Evolutionary conservation across 2,888 invertebrate species (phyloP).

Genomic region (Limulus polyphemus): DNA sequence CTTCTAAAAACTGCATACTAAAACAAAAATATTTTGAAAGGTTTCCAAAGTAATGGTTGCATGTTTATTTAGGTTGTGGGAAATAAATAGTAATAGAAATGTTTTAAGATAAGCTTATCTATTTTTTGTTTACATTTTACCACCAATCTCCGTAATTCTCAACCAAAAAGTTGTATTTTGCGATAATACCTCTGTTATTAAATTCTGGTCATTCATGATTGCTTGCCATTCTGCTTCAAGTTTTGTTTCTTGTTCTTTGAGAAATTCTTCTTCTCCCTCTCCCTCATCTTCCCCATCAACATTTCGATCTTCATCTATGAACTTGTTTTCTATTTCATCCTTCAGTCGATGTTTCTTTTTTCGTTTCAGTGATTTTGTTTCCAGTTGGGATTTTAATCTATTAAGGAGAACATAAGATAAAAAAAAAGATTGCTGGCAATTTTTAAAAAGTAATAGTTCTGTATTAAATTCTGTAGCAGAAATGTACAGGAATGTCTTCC

Average conservation of each 20-base stretch:
- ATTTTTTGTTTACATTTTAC: slow-evolving; percentile 5
- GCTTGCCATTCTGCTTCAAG: slow-evolving; percentile 39
- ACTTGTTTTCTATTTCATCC: slow-evolving; percentile 30
- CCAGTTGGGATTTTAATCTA: slow-evolving; percentile 35
- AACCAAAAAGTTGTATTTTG: not conserved
- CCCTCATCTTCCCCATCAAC: slow-evolving; percentile 39
- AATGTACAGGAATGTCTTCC: too few species aligned
- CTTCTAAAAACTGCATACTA: too few species aligned
- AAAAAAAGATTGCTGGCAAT: not conserved
- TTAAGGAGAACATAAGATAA: not conserved
- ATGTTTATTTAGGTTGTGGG: too few species aligned
- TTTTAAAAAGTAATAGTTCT: too few species aligned
- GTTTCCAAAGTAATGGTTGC: too few species aligned
- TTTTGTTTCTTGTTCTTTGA: slow-evolving; percentile 36
- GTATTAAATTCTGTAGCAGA: too few species aligned
- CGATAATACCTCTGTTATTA: slow-evolving; percentile 35
- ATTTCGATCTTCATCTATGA: slow-evolving; percentile 38
- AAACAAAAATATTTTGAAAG: too few species aligned
- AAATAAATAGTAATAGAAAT: too few species aligned
- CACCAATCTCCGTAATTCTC: too few species aligned
- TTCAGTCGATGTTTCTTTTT: slow-evolving; percentile 27
- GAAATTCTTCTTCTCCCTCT: slow-evolving; percentile 39
- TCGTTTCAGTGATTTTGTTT: slow-evolving; percentile 29
- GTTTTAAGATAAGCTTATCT: too few species aligned
- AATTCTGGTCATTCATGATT: slow-evolving; percentile 36